Evolutionary conservation across 2,113 vertebrate species (phyloP).

Genomic region (Alectura lathami): DNA sequence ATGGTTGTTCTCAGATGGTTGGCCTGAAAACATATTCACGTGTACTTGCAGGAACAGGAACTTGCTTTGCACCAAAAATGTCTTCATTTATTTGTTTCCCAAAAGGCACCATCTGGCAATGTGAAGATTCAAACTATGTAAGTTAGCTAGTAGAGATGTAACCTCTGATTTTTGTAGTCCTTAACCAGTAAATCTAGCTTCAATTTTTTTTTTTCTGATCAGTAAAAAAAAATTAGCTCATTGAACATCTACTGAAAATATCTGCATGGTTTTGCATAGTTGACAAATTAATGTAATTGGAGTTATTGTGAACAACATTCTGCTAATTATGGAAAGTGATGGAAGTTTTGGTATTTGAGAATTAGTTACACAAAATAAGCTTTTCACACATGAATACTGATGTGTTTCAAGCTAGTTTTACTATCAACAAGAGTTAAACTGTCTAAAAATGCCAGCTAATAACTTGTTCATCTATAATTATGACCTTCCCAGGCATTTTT

Average conservation of each 20-base stretch:
- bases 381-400: too few relatives aligned
- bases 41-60: not conserved
- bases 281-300: not conserved
- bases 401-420: not conserved
- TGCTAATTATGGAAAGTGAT: too few relatives aligned
- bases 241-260: not conserved
- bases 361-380: too few relatives aligned
- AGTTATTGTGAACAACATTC: rapidly evolving
- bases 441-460: not conserved
- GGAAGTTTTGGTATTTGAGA: not conserved
- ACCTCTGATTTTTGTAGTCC: rapidly evolving
- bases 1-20: not conserved
- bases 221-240: not conserved
- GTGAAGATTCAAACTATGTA: not conserved
- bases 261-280: not conserved
- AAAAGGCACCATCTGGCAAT: not conserved
- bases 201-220: not conserved
- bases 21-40: rapidly evolving
- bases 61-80: not conserved
- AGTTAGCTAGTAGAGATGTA: not conserved
- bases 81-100: not conserved
- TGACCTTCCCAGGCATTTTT: not conserved
- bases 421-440: not conserved
- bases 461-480: not conserved
- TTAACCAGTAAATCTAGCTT: not conserved